Evolutionary conservation across 2,888 invertebrate species (phyloP), one percentile per base, ranked within the genome.

Genomic region (Cryptus armator): DNA sequence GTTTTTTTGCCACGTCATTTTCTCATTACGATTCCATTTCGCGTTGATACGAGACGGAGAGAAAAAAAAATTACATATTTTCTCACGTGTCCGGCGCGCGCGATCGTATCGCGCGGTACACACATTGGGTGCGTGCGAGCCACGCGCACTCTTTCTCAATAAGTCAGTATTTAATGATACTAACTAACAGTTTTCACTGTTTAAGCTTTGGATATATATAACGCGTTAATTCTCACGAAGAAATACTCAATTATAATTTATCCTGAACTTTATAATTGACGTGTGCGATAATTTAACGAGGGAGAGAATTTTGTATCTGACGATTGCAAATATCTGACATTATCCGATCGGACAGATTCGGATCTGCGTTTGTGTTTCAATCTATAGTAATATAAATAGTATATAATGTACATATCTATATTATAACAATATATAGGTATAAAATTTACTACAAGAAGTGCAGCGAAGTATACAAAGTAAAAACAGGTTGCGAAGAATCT

Each of bases 121-220:
- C 59, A 51, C 37, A 32, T 24, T 46, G 72, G 43, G 78, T 74
- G 79, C 70, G 71, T 79, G 72, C 72, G 67, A 78, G 72, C 78
- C 78, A 78, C 76, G 81, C 81, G 81, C 37, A 76, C 77, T 77
- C 48, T 79, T 79, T 83, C 72, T 82, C 77, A 82, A 77, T 82
- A 82, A 82, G 82, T 82, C 82, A 78, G 83, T 5, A 83, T 83
- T 83, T 83, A 83, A 83, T 78, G 78, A 83, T 78, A 76, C 76
- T 53, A 56, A 19, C 32, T 37, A 9, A 67, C 37, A 56, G 51
- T 71, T 53, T 37, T n/a, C 10, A 12, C 16, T 44, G 72, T 32
- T 59, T 14, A 10, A 29, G 19, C 32, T 44, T 16, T 4, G 32
- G n/a, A 29, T 9, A 16, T 10, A 19, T 19, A 24, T 19, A 10